Base-by-base conservation (phyloP, 2,113 vertebrate species). In the Eublepharis macularius region DNA sequence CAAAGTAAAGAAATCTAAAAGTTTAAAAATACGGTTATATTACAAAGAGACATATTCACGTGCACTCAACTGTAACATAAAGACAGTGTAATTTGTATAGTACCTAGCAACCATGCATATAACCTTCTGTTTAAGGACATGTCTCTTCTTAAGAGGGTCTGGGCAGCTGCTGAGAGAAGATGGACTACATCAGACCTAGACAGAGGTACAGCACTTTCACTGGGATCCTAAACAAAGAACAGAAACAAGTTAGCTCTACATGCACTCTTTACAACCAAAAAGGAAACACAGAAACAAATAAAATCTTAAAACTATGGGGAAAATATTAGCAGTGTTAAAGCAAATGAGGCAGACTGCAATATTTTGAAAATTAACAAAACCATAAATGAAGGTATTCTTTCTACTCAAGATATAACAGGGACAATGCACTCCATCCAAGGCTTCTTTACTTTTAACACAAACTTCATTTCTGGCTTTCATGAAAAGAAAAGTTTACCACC, bases 41-140 rank as follows among this genome's bases (percentile, higher is more conserved):
- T 69, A 69, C 45, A 81, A 80, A 43, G 24, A 12, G 24, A 32
- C 2, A 24, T 10, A 36, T 47, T 49, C 16, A 49, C 36, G n/a
- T 19, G 19, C 45, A 43, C 2, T 68, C 8, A 49, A 47, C 2
- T 29, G 24, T 29, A 11, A 21, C 8, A 19, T n/a, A 43, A 60
- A 66, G 65, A 63, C 24, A 73, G 26, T 8, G 6, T 26, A 8
- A 10, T 60, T 73, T 32, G 36, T 6, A 86, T 47, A 66, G 88
- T 95, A 99, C 99, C 99, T 93, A 99, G 96, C 17, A 99, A 90
- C 99, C 99, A 99, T 0, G 98, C 98, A 1, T 98, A 99, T 32
- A 99, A 96, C 54, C 98, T 97, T 92, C 99, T 97, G 89, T 99
- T 99, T 32, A 99, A 96, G 65, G 98, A 99, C 99, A 99, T 99